phyloP scores from a whole-genome alignment of 53 echinoderm and acorn worm genomes.

The Apostichopus leukothele region DNA sequence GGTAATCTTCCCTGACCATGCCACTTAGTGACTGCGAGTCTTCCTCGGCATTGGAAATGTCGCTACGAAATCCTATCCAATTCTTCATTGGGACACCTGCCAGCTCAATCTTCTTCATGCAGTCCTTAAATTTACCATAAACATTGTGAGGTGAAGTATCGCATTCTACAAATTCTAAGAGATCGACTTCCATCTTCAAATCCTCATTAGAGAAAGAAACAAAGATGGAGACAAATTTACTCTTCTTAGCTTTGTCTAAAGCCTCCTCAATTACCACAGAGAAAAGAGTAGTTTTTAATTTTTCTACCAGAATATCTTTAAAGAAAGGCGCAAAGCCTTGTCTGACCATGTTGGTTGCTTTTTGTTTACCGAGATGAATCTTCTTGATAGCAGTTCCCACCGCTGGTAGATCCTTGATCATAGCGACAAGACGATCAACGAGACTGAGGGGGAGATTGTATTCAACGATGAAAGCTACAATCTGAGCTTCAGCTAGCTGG shows the following conservation, averaged over 20 bases:
- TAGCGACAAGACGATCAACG: slow-evolving; percentile 42
- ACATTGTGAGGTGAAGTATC: neutral
- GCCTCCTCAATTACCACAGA: slow-evolving; percentile 38
- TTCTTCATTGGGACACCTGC: slow-evolving; percentile 40
- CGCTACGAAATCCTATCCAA: slow-evolving; percentile 35
- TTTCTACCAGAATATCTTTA: slow-evolving; percentile 29
- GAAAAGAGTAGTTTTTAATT: slow-evolving; percentile 8
- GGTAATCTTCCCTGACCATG: slow-evolving; percentile 28
- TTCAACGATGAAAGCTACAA: slow-evolving; percentile 51
- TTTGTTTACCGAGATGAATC: slow-evolving; percentile 47
- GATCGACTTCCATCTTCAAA: slow-evolving; percentile 1
- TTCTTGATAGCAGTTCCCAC: slow-evolving; percentile 33
- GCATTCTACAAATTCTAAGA: slow-evolving; percentile 31
- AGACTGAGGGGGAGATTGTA: slow-evolving; percentile 45
- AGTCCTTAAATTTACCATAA: slow-evolving; percentile 15
- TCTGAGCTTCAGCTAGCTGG: slow-evolving; percentile 43
- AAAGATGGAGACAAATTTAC: slow-evolving; percentile 5
- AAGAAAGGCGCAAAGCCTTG: slow-evolving; percentile 43
- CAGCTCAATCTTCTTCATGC: slow-evolving; percentile 6
- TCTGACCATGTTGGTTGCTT: slow-evolving; percentile 49
- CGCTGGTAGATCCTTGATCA: slow-evolving; percentile 42
- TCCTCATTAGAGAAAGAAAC: slow-evolving; percentile 31
- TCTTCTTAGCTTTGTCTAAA: slow-evolving; percentile 23
- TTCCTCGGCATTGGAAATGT: neutral
- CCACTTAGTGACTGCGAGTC: neutral